Evolutionary conservation across 2,113 vertebrate genomes (phyloP).

Genomic region (Tylochromis polylepis): DNA sequence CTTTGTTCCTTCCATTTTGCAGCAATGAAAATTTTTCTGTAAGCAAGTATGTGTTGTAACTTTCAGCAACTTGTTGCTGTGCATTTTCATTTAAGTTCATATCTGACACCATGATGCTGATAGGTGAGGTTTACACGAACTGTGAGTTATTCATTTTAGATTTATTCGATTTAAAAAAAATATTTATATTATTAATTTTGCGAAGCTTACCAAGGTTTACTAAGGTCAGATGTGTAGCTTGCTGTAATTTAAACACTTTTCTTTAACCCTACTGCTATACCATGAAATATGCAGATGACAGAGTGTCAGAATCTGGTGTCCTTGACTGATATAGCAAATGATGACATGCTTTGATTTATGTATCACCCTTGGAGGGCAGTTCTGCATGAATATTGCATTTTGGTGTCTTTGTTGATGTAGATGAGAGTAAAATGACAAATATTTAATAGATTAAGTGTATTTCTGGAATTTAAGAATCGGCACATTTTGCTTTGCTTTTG

Average conservation of each 20-base stretch:
- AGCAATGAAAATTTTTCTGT: neutral
- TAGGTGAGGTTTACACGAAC: constrained; percentile 22
- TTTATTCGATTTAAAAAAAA: neutral
- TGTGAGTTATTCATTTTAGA: neutral
- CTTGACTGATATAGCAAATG: neutral
- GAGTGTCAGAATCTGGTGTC: neutral
- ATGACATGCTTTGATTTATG: neutral
- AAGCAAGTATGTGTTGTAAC: neutral
- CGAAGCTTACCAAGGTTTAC: neutral
- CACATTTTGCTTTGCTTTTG: neutral
- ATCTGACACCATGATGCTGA: constrained; percentile 5
- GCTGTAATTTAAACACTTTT: neutral
- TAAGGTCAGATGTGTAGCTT: neutral
- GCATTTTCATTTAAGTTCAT: neutral
- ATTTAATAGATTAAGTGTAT: neutral
- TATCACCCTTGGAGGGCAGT: neutral
- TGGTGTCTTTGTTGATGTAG: neutral
- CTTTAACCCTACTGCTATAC: neutral
- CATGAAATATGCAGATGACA: constrained; percentile 10
- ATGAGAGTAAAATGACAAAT: neutral
- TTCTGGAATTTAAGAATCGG: neutral
- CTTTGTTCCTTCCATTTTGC: neutral
- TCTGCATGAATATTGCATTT: neutral
- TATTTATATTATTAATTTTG: neutral
- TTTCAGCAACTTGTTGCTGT: neutral